Evolutionary conservation across 2,113 vertebrate species (phyloP).

Genomic region (Suricata suricatta): DNA sequence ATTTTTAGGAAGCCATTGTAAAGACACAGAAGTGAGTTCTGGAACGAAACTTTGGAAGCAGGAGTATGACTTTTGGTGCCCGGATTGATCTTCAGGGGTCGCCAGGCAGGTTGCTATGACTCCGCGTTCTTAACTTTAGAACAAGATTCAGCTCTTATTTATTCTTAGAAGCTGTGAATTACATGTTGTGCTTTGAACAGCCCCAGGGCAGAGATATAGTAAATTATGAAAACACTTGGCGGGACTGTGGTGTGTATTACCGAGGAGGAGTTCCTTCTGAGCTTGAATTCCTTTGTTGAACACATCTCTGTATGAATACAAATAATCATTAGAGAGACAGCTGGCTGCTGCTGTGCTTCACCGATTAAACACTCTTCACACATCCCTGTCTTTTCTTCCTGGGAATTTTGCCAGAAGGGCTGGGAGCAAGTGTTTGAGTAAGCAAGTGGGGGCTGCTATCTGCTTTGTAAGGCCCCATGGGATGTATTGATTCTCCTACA

Average conservation of each 20-base stretch:
- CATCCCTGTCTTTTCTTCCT: slow-evolving; percentile 66
- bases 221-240: slow-evolving; percentile 47
- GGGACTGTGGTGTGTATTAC: slow-evolving; percentile 8
- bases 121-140: slow-evolving; percentile 42
- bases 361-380: slow-evolving; percentile 62
- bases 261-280: slow-evolving; percentile 59
- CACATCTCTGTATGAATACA: slow-evolving; percentile 63
- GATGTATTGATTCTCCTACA: slow-evolving; percentile 71
- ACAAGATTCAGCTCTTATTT: slow-evolving; percentile 40
- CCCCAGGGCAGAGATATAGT: slow-evolving; percentile 36
- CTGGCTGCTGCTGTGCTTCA: slow-evolving; percentile 73
- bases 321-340: slow-evolving; percentile 73
- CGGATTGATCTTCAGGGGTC: slow-evolving; percentile 11
- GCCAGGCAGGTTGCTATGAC: not conserved
- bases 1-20: not conserved
- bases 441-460: slow-evolving; percentile 75
- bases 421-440: slow-evolving; percentile 51
- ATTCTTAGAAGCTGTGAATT: slow-evolving; percentile 61
- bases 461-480: slow-evolving; percentile 55
- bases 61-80: not conserved
- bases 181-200: slow-evolving; percentile 19
- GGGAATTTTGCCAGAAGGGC: slow-evolving; percentile 81
- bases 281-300: slow-evolving; percentile 54
- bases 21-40: not conserved
- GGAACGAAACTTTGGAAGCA: slow-evolving; percentile 22